These are phyloP conservation scores for Nycticebus coucang DNA, from an alignment of 2,113 vertebrate genomes.

Conservation along the genomic window DNA sequence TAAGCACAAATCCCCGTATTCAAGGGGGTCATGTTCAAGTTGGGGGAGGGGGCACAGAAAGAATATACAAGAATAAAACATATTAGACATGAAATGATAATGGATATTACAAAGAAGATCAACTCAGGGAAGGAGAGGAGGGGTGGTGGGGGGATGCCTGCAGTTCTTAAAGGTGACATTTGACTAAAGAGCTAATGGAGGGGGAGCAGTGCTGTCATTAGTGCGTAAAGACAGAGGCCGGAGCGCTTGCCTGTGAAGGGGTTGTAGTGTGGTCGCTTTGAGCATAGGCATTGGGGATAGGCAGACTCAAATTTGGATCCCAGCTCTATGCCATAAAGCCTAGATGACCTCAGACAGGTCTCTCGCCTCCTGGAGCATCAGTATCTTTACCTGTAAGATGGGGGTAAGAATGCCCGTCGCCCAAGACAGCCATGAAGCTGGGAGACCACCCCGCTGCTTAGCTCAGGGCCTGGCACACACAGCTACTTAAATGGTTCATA, in stretches of 20 bases:
- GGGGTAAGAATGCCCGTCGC: neutral
- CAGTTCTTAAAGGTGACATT: neutral
- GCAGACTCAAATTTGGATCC: neutral
- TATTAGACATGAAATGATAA: neutral
- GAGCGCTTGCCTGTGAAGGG: neutral
- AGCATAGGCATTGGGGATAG: neutral
- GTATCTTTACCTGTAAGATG: neutral
- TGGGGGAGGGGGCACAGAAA: neutral
- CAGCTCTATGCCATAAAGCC: neutral
- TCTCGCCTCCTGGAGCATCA: neutral
- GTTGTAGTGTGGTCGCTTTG: neutral
- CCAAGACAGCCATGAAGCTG: neutral
- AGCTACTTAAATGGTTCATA: neutral
- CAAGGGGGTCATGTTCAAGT: neutral
- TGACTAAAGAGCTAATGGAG: neutral
- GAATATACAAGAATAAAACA: neutral
- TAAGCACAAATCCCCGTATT: neutral
- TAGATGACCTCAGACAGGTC: neutral
- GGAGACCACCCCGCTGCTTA: neutral
- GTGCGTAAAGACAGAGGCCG: neutral
- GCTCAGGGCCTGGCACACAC: neutral
- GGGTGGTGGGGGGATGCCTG: neutral
- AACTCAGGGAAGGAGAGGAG: neutral
- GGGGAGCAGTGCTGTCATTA: neutral
- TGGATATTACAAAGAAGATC: neutral